A percentile compares a stretch with the other conserved stretches of the same genome.
phyloP scores from a whole-genome alignment of 2,113 vertebrate genomes.

The Laticauda colubrina region DNA sequence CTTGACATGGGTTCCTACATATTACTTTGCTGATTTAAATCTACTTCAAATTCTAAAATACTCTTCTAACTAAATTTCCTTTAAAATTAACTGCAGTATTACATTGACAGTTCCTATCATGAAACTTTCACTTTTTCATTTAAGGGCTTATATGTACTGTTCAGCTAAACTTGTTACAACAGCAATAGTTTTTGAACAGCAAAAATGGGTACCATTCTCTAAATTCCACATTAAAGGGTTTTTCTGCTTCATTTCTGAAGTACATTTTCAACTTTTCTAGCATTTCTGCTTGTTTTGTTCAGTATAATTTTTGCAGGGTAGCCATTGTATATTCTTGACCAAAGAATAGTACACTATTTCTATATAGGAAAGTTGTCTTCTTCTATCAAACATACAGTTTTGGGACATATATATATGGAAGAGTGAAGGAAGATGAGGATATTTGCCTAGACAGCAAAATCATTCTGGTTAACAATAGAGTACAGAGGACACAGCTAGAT shows the following conservation, averaged over 20 bases:
- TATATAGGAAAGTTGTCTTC: background rate
- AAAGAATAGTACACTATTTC: background rate
- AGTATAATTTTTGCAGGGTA: background rate
- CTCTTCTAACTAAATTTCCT: background rate
- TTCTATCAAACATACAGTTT: background rate
- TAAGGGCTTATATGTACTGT: background rate
- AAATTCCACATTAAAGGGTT: background rate
- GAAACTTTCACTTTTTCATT: background rate
- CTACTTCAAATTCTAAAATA: background rate
- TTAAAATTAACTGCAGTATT: background rate
- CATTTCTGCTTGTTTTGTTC: background rate
- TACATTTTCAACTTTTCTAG: background rate
- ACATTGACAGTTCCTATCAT: background rate
- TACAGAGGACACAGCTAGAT: background rate
- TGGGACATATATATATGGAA: background rate
- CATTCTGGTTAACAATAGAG: background rate
- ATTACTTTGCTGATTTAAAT: background rate
- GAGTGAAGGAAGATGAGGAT: background rate
- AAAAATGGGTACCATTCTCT: background rate
- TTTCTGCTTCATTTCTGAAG: background rate
- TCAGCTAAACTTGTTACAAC: background rate
- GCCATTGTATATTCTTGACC: background rate
- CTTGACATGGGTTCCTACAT: background rate
- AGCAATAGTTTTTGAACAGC: background rate
- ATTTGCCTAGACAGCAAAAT: background rate